phyloP scores from a whole-genome alignment of 2,797 vertebrate genomes.

The Agapornis canus region DNA sequence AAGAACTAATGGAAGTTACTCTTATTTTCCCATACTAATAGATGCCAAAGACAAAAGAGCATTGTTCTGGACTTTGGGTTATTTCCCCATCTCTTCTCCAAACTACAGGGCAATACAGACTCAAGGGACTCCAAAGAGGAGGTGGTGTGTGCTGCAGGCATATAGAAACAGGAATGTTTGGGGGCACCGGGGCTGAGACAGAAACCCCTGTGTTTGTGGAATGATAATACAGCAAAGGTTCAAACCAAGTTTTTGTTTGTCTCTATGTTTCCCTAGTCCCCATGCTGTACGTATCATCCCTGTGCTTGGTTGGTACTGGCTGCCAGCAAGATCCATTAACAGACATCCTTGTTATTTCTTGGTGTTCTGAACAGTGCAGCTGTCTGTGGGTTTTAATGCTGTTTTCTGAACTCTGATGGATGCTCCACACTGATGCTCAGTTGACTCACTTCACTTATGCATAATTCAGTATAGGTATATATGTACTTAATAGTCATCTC shows the following conservation, averaged over 20 bases:
- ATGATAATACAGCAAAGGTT: background rate
- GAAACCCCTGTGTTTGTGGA: background rate
- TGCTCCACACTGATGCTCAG: background rate
- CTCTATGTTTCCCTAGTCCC: background rate
- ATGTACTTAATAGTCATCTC: background rate
- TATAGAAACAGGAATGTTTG: background rate
- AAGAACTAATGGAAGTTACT: background rate
- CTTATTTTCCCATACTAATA: background rate
- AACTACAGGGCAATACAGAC: background rate
- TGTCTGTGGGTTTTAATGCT: slow-evolving; percentile 35
- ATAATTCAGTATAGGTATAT: background rate
- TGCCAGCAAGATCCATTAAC: slow-evolving; percentile 8
- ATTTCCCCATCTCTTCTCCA: background rate
- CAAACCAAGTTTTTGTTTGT: background rate
- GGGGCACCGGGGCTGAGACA: background rate
- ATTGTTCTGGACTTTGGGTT: background rate
- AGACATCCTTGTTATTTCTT: background rate
- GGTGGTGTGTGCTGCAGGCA: background rate
- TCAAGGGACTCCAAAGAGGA: no score
- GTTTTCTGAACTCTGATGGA: background rate
- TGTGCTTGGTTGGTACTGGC: background rate
- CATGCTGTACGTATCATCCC: background rate
- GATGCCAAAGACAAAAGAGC: background rate
- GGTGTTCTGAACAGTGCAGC: background rate
- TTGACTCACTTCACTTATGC: background rate